Base-by-base conservation (phyloP, 1,140 invertebrate species). In the Heliconius eleuchia region DNA sequence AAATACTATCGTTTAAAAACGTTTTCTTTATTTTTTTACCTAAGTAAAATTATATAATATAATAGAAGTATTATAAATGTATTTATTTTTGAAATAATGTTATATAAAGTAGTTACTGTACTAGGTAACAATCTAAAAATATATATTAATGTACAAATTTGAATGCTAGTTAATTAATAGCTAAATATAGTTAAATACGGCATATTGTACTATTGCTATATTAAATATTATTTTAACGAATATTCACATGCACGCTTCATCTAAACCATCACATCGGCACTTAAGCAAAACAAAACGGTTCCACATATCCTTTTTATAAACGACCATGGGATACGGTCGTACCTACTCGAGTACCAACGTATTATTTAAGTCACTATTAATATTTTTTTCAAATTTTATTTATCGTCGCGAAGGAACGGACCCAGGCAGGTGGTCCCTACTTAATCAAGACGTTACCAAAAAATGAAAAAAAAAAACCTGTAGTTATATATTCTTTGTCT, bases 381-480 rank as follows among this genome's bases (percentile, higher is more conserved):
- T 88, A 89, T 93, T 93, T 92, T 89, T 91, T 90, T 89, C 84
- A 81, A 82, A 84, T 81, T 83, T 88, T 92, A 93, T 94, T 94
- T 93, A 92, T 93, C 78, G 85, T 90, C 86, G 87, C 89, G 80
- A 88, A 90, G 85, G 83, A 89, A 72, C 82, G 81, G 83, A 81
- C 84, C 82, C 88, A 75, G 81, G 93, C 93, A 94, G 93, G 93
- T 94, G 93, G 93, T 94, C 93, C 86, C 85, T 85, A 90, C 91
- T 94, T 94, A 94, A 94, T 94, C 93, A 94, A 94, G 93, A 94
- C 85, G 93, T 94, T 93, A 93, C 92, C 86, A 85, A 92, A 92
- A 83, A 94, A 88, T 84, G 89, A 91, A 92, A 89, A 93, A 88
- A 93, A 88, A 88, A 30, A 30, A 88, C 88, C 78, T 86, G 86